A percentile compares a stretch with the other conserved stretches of the same genome.
These are phyloP conservation scores for Anarrhichthys ocellatus DNA, from an alignment of 2,113 vertebrate genomes.

Conservation along the genomic window DNA sequence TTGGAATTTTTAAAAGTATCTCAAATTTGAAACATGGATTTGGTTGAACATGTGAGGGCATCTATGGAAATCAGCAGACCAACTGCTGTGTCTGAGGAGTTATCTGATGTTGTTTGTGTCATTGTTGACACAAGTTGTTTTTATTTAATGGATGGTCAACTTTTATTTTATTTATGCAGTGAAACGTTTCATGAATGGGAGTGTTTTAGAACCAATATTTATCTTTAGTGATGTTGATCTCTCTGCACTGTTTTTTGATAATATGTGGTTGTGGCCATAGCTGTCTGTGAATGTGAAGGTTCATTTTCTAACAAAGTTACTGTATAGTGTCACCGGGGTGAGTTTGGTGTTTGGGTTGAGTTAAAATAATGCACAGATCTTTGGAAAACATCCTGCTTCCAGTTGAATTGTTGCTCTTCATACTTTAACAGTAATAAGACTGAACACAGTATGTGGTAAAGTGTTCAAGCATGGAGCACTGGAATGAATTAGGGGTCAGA, in stretches of 20 bases:
- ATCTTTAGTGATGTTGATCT: not conserved
- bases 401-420: too few relatives aligned
- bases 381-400: not conserved
- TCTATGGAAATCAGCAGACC: conserved; percentile 20
- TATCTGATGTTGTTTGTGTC: too few relatives aligned
- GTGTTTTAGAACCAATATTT: not conserved
- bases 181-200: not conserved
- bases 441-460: too few relatives aligned
- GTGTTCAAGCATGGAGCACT: too few relatives aligned
- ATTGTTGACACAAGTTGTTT: too few relatives aligned
- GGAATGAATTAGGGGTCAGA: too few relatives aligned
- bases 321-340: too few relatives aligned
- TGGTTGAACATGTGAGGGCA: conserved; percentile 5
- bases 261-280: conserved; percentile 53
- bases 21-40: conserved; percentile 30
- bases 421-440: too few relatives aligned
- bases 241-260: conserved; percentile 34
- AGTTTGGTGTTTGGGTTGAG: too few relatives aligned
- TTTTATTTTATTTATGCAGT: not conserved
- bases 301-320: not conserved
- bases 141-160: not conserved
- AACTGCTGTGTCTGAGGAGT: conserved; percentile 2
- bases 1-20: not conserved
- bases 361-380: not conserved
- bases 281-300: conserved; percentile 60